Evolutionary conservation across 2,888 invertebrate genomes (phyloP), one percentile per base, ranked within the genome.

Genomic region (Folsomia manolachei): DNA sequence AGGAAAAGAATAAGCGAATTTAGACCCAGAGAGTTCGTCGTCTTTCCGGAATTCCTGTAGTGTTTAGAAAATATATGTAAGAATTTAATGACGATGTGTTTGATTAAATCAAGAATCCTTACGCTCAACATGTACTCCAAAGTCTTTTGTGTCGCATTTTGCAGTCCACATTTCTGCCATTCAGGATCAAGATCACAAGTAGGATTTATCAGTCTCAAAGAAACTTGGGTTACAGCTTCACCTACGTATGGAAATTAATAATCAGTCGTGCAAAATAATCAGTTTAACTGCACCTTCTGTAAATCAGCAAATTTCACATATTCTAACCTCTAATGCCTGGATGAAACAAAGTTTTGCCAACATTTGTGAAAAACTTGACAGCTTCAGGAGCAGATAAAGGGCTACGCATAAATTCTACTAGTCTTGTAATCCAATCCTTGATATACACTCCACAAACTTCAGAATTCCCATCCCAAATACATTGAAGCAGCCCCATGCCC

Each of bases 1-100:
- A 91, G 90, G 85, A 95, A 94, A 0, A 91, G 90, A 1, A 94
- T 90, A 0, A 91, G 90, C 0, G 88, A 87, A 79, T 91, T 87
- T 80, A 85, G 83, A 79, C 82, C 83, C 76, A 81, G 75, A 71
- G 19, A 80, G 53, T n/a, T 69, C 72, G 9, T 72, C 72, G 26
- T 73, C 69, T 14, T 75, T 75, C 23, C 76, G 73, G 69, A 62
- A 78, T 53, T 71, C 78, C 77, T 79, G 61, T 14, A 75, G 60
- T 21, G 7, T 14, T 56, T 56, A 51, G 18, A 51, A 51, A 51
- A 51, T 51, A 51, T 51, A 51, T 51, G 18, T n/a, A n/a, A n/a
- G n/a, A n/a, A n/a, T n/a, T n/a, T n/a, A n/a, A n/a, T n/a, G n/a
- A n/a, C n/a, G 9, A 51, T 51, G 51, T 18, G 51, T 51, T 9